These are phyloP conservation scores for Micromys minutus DNA, from an alignment of 2,113 vertebrate genomes.

Conservation along the genomic window DNA sequence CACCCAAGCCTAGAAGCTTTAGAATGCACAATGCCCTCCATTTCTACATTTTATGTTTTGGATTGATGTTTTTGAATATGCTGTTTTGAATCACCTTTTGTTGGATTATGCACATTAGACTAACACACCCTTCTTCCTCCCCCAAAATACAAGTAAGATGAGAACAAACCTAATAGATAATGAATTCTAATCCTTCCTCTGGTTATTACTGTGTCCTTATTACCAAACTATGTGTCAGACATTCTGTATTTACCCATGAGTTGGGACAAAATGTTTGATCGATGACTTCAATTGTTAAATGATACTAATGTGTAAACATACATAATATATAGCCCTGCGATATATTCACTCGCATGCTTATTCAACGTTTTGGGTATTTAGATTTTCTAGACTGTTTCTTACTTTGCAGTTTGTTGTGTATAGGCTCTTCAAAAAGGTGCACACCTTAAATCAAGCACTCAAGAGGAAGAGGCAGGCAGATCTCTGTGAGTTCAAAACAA, in stretches of 20 bases:
- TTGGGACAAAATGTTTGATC: conserved; percentile 9
- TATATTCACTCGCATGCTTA: background rate
- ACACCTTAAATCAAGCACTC: background rate
- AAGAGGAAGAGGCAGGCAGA: background rate
- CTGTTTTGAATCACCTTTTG: background rate
- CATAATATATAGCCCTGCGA: background rate
- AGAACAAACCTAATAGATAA: background rate
- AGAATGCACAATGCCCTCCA: background rate
- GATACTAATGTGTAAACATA: background rate
- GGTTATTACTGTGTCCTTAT: background rate
- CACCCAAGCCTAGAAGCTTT: background rate
- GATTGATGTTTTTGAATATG: background rate
- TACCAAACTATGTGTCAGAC: conserved; percentile 36
- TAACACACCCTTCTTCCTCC: background rate
- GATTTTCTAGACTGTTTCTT: background rate
- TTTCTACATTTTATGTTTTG: conserved; percentile 9
- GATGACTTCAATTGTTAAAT: conserved; percentile 49
- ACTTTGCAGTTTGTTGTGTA: conserved; percentile 47
- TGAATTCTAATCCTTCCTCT: background rate
- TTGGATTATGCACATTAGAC: background rate
- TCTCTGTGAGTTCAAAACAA: background rate
- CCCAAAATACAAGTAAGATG: background rate
- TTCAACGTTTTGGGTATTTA: conserved; percentile 1
- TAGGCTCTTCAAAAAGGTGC: background rate
- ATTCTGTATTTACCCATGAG: conserved; percentile 8